Evolutionary conservation across 2,888 invertebrate species (phyloP), one percentile per base, ranked within the genome.

Genomic region (Catotricha subobsoleta): DNA sequence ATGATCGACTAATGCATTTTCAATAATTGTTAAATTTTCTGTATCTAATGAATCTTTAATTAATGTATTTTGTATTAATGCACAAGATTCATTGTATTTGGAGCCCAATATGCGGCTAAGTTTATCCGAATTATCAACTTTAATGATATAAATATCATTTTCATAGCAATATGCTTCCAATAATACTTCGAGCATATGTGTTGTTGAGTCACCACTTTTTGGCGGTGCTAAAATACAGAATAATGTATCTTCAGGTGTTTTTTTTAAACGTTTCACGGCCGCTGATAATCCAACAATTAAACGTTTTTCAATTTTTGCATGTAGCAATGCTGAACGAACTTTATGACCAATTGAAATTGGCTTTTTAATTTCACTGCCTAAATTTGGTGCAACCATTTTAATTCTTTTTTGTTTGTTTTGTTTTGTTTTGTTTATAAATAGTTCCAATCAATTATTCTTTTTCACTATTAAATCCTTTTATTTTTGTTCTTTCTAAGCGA

Each of bases 141-240:
- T 76, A 47, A 81, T 72, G 40, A 79, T 75, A 51, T 77, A 75
- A 52, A 82, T 81, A 48, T 76, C 79, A 46, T 80, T 80, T 58
- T 82, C 81, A 29, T 72, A 76, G 58, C 82, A 82, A 57, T 79
- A 80, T 1, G 82, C 81, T 53, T 80, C 79, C 25, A 81, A 62
- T 0, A 81, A 64, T 5, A 81, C 80, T 54, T 78, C 77, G 52
- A 81, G 80, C 68, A 82, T 79, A 54, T 81, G 81, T 7, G 76
- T 77, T 5, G 79, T 76, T 21, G 79, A 74, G 57, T 82, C 81
- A 4, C 76, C 78, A 28, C 70, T 72, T 37, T 69, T 64, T 19
- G 76, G 73, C 41, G 73, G 72, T 1, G 79, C 74, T 15, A 80
- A 68, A 33, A 81, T 60, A 52, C 80, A 80, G 53, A 78, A 72